Base-by-base conservation (phyloP, 1,140 invertebrate species). In the Arion vulgaris region DNA sequence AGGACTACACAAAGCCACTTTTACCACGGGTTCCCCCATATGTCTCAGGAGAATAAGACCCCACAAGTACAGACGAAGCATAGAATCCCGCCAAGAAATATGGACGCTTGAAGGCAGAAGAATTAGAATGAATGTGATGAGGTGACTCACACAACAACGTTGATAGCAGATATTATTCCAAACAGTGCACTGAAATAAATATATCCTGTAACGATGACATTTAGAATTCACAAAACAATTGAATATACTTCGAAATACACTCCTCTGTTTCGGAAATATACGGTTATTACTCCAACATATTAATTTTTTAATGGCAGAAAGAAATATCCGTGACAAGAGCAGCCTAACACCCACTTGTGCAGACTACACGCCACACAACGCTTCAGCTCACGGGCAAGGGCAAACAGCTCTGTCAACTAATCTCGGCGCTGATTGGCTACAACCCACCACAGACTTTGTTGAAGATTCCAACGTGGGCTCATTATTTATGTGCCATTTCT, bases 361-460 rank as follows among this genome's bases (percentile, higher is more conserved):
- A 81, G 66, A 78, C 82, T 83, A 85, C 85, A 32, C 19, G n/a
- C n/a, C 62, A 78, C 84, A 77, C 78, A 78, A 76, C 83, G 23
- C 71, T 73, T 32, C 39, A 81, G 45, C 69, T 66, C 80, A 13
- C 83, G 80, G 85, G 86, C 80, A 75, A 83, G 80, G 83, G 84
- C 85, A 88, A 89, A 89, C 90, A 87, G 83, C 87, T 87, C 91
- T 85, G 85, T 86, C 87, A 85, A 87, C 88, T 87, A 86, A 90
- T 87, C 80, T 88, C 84, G 82, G 34, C 82, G 87, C 38, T 84
- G 87, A 88, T 87, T 87, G 87, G 87, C 84, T 83, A 80, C 49
- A 62, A 81, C 66, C 34, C 23, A 1, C 32, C 28, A 51, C 28
- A n/a, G 5, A 41, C 28, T 51, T 19, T 32, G 19, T 32, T 4